Evolutionary conservation across 2,797 vertebrate genomes (phyloP), one percentile per base, ranked within the genome.

Genomic region (Podarcis lilfordi): DNA sequence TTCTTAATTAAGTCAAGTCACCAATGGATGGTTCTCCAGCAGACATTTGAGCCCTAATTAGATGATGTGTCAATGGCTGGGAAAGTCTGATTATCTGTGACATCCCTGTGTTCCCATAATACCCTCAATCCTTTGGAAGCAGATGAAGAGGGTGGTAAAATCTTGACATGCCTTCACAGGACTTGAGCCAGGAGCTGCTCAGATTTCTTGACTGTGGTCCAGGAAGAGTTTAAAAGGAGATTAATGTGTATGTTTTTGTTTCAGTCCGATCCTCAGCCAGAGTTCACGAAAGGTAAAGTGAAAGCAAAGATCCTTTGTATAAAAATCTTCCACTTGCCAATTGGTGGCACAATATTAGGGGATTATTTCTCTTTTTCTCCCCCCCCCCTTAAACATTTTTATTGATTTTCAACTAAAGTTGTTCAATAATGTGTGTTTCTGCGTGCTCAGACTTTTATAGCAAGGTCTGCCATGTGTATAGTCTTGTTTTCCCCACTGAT

Each of bases 81-180:
- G 77, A 37, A 5, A 69, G 35, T 43, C 8, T 82, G 19, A 8
- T 45, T 90, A 32, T 90, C 85, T 86, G 23, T 25, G 88, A 23
- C 2, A 64, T 43, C 37, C 74, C 61, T 19, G 27, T 76, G 74
- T 68, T 82, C 85, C 80, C 4, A 5, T 3, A 0, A n/a, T 77
- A 87, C 69, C n/a, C 61, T 80, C 0, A 0, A 13, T 21, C 68
- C 29, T 84, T 69, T 55, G 37, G n/a, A 77, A 75, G 78, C 21
- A 79, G 79, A 19, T 69, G 76, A 80, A 2, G 25, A 59, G 5
- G 68, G 84, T 87, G 55, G 37, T 50, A 55, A 45, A 72, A 88
- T 68, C 43, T 85, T 86, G 77, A 82, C 3, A 0, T 74, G 32
- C 2, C n/a, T 21, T 21, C 37, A 84, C 1, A 21, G 37, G 32